Base-by-base conservation (phyloP, 2,797 vertebrate genomes). In the Chelonia mydas region DNA sequence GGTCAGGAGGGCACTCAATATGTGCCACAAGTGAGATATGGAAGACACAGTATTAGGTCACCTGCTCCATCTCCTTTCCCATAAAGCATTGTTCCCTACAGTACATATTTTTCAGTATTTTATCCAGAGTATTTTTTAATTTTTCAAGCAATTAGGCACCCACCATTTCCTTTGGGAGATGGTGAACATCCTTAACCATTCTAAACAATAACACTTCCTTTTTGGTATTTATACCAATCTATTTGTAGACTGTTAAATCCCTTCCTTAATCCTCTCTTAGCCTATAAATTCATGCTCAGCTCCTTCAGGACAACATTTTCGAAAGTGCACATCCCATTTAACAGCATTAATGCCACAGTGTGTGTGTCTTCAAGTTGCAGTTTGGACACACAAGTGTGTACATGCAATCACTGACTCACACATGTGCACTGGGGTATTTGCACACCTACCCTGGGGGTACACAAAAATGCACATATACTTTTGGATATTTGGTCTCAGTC, bases 131-230 rank as follows among this genome's bases (percentile, higher is more conserved):
- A 77, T 2, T 5, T 57, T 92, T 94, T 7, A 54, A 25, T 51
- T 25, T 68, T 61, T 78, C 55, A 88, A 61, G 72, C 23, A 88
- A 68, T 3, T 93, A 5, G 61, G 45, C 37, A 16, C 81, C 92
- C 23, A 12, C 3, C 3, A 0, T 0, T 1, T 37, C 5, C 37
- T 59, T 5, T 9, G 21, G 11, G 49, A 57, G 10, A 11, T 13
- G 17, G 4, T 76, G 9, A 54, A 19, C 51, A 53, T 53, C 25
- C 78, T 83, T 11, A 27, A 47, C 2, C 9, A 1, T 49, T 84
- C 28, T 57, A 3, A 57, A 12, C 19, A 82, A 7, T 3, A 57
- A 6, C 11, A 61, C 23, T 49, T 88, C 0, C 0, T 57, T 53
- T 76, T 1, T 0, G 0, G 1, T 83, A 8, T 11, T 78, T 81